Percentiles rank a stretch among this genome's conserved stretches.
These are phyloP conservation scores for Ridgeia piscesae DNA, from an alignment of 1,140 invertebrate genomes.

Conservation along the genomic window DNA sequence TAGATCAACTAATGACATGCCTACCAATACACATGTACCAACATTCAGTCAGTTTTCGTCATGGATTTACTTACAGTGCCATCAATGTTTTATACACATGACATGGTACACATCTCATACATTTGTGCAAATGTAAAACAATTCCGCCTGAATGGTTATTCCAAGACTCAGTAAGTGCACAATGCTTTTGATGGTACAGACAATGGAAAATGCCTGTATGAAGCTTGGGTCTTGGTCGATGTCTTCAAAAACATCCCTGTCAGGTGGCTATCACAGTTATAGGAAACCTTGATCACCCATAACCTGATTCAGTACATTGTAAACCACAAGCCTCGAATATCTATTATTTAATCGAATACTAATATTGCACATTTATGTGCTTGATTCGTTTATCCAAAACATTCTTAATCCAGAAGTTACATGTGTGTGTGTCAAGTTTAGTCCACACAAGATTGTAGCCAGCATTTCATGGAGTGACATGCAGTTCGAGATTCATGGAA, in stretches of 20 bases:
- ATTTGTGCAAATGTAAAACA: not conserved
- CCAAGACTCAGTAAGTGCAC: not conserved
- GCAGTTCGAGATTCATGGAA: not conserved
- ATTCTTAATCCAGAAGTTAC: no score
- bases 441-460: no score
- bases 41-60: not conserved
- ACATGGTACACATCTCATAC: not conserved
- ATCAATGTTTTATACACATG: not conserved
- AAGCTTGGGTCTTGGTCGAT: not conserved
- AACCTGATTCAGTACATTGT: no score
- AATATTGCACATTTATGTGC: no score
- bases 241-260: not conserved
- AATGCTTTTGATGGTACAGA: not conserved
- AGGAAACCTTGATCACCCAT: not conserved
- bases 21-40: not conserved
- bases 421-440: no score
- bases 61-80: not conserved
- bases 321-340: no score
- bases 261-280: not conserved
- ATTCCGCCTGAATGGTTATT: not conserved
- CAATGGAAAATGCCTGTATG: not conserved
- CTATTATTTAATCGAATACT: no score
- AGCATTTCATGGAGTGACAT: not conserved
- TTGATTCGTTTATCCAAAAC: no score
- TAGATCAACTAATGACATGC: no score